These are phyloP conservation scores for Trichonephila clavata DNA, from an alignment of 1,140 invertebrate genomes.

Conservation along the genomic window DNA sequence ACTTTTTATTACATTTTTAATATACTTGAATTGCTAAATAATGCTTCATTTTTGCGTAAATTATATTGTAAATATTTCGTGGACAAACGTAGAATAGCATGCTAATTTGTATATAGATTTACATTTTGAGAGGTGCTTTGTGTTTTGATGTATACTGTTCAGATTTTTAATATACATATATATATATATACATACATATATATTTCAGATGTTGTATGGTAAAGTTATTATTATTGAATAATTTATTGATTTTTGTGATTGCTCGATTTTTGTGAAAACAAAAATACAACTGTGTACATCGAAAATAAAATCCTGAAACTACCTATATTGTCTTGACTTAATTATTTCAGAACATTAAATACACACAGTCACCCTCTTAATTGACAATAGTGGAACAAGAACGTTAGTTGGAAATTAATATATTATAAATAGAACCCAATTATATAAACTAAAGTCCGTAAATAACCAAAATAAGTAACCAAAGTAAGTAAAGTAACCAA, in stretches of 20 bases:
- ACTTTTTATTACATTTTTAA: not conserved
- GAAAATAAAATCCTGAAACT: slow-evolving; percentile 50
- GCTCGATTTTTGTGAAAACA: slow-evolving; percentile 42
- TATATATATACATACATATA: slow-evolving; percentile 29
- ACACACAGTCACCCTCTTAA: too few species aligned
- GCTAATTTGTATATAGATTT: slow-evolving; percentile 67
- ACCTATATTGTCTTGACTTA: too few species aligned
- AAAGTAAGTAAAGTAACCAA: too few species aligned
- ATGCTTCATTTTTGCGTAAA: not conserved
- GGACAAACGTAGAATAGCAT: slow-evolving; percentile 14
- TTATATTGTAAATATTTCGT: not conserved
- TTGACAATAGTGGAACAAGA: too few species aligned
- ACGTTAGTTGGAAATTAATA: too few species aligned
- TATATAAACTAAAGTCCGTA: too few species aligned
- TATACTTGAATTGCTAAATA: not conserved
- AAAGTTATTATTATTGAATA: slow-evolving; percentile 27
- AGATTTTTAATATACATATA: slow-evolving; percentile 58
- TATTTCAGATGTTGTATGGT: slow-evolving; percentile 55
- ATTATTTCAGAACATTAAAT: too few species aligned
- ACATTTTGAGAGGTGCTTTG: slow-evolving; percentile 75
- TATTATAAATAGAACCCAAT: too few species aligned
- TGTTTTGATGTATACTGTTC: slow-evolving; percentile 70
- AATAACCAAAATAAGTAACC: too few species aligned
- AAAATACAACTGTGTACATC: slow-evolving; percentile 59
- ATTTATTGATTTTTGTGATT: slow-evolving; percentile 51